Percentiles rank a stretch among this genome's conserved stretches.
Evolutionary conservation across 2,113 vertebrate species (phyloP).

Genomic region (Oncorhynchus gorbuscha): DNA sequence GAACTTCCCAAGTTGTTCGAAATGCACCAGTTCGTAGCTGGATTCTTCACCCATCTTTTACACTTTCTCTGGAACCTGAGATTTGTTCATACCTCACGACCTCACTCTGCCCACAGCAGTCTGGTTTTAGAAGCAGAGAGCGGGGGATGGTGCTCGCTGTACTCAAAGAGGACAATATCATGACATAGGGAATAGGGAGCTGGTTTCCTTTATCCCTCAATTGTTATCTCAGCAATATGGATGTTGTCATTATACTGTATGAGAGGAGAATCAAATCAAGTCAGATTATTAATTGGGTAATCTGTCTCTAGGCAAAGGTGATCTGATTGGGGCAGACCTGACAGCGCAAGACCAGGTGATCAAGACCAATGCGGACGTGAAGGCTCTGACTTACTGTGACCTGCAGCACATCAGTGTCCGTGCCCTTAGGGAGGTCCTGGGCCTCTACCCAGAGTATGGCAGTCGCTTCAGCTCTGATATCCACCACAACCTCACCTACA

Average conservation of each 20-base stretch:
- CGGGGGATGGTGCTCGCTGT: too few species aligned
- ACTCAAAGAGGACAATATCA: too few species aligned
- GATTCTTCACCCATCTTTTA: too few species aligned
- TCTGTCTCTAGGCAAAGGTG: slow-evolving; percentile 85
- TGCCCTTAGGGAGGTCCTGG: slow-evolving; percentile 88
- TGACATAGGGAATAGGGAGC: not conserved
- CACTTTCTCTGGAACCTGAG: too few species aligned
- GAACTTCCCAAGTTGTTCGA: too few species aligned
- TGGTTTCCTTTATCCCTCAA: not conserved
- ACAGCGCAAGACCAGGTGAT: slow-evolving; percentile 82
- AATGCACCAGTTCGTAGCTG: too few species aligned
- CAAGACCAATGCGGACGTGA: slow-evolving; percentile 92
- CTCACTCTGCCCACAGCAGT: too few species aligned
- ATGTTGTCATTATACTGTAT: not conserved
- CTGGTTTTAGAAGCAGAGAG: too few species aligned
- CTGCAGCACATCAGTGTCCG: slow-evolving; percentile 86
- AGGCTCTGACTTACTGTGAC: slow-evolving; percentile 95
- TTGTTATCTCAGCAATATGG: not conserved
- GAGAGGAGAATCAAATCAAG: not conserved
- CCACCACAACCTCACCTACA: slow-evolving; percentile 93
- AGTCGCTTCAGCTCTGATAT: slow-evolving; percentile 85
- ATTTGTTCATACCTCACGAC: too few species aligned
- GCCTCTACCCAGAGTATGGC: slow-evolving; percentile 89
- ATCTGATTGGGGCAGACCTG: slow-evolving; percentile 91
- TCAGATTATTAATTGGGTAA: not conserved